Conservation (phyloP, 2,797 vertebrate species). For the Picus viridis region DNA sequence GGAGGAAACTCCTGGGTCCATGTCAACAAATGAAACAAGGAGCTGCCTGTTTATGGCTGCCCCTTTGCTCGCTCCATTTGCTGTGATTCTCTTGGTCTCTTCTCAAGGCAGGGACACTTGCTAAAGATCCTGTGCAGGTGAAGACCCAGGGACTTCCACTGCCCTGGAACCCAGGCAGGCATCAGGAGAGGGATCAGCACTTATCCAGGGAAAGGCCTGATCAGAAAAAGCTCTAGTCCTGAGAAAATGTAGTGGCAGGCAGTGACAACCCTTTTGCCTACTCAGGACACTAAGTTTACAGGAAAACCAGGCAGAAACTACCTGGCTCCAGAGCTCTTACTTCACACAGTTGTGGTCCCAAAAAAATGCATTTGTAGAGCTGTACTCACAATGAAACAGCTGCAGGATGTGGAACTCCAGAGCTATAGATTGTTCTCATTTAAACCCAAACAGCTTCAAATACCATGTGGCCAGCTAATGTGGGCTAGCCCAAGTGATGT, state of each 20-base stretch:
- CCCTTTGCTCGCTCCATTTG: neutral
- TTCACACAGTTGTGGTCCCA: neutral
- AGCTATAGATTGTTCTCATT: neutral
- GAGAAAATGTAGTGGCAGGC: neutral
- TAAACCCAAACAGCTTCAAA: neutral
- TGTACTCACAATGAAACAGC: neutral
- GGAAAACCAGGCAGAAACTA: neutral
- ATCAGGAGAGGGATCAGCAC: neutral
- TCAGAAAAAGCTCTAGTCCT: neutral
- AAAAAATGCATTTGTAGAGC: neutral
- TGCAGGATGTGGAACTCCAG: conserved; percentile 7
- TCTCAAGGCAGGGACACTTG: neutral
- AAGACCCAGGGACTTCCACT: neutral
- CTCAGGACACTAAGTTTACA: neutral
- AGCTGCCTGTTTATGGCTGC: neutral
- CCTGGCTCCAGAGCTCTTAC: neutral
- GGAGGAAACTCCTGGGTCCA: neutral
- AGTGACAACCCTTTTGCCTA: neutral
- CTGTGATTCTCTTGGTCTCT: neutral
- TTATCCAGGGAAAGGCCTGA: neutral
- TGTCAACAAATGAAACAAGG: neutral
- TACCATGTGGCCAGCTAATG: neutral
- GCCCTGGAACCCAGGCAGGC: neutral
- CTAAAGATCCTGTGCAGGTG: neutral
- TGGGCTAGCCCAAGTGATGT: neutral